Percentiles rank a stretch among this genome's conserved stretches.
phyloP scores from a whole-genome alignment of 2,888 invertebrate genomes.

The Phania funesta region DNA sequence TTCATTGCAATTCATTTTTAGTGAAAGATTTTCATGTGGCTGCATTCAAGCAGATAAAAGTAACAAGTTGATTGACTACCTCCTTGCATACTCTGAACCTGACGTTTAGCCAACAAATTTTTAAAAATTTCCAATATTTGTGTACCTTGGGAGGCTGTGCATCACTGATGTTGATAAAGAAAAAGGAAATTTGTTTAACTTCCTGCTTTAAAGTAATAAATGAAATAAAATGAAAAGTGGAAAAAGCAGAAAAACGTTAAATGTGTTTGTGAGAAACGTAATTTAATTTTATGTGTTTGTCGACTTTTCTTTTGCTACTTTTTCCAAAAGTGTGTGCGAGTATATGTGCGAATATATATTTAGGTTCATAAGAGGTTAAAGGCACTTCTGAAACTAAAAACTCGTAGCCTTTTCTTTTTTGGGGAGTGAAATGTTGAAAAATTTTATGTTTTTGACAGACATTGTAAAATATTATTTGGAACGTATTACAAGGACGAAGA shows the following conservation, averaged over 20 bases:
- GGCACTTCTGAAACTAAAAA: slow-evolving; percentile 11
- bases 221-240: slow-evolving; percentile 62
- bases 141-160: not conserved
- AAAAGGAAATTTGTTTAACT: slow-evolving; percentile 77
- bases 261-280: slow-evolving; percentile 28
- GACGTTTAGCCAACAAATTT: slow-evolving; percentile 8
- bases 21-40: not conserved
- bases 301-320: not conserved
- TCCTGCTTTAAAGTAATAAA: slow-evolving; percentile 77
- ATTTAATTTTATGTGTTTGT: slow-evolving; percentile 16
- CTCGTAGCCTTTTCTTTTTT: not conserved
- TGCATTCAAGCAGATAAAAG: not conserved
- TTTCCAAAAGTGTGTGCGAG: not conserved
- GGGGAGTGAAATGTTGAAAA: slow-evolving; percentile 63
- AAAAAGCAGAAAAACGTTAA: not conserved
- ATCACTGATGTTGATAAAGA: slow-evolving; percentile 7
- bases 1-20: slow-evolving; percentile 4
- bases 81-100: not conserved
- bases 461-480: slow-evolving; percentile 1
- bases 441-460: slow-evolving; percentile 42
- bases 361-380: not conserved
- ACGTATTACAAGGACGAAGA: not conserved
- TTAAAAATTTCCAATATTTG: slow-evolving; percentile 16
- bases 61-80: slow-evolving; percentile 40
- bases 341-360: not conserved